A percentile compares a stretch with the other conserved stretches of the same genome.
These are phyloP conservation scores for Heliocidaris tuberculata DNA, from an alignment of 35 echinoderm and acorn worm genomes.

Conservation along the genomic window DNA sequence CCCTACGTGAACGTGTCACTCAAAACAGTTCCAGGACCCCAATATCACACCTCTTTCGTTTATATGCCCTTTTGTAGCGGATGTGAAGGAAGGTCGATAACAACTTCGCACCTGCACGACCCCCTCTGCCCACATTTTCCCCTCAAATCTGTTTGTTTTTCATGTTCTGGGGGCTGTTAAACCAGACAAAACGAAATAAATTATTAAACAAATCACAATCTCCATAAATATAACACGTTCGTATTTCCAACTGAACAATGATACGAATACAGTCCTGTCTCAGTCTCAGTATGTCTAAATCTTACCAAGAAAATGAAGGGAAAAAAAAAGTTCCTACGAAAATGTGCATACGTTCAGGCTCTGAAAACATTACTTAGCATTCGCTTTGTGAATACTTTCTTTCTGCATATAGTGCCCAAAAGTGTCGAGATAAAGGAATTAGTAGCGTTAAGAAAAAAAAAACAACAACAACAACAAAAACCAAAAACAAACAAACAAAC, in stretches of 20 bases:
- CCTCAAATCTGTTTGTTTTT: background rate
- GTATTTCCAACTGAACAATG: background rate
- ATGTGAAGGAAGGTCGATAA: slow-evolving; percentile 8
- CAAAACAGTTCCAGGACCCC: background rate
- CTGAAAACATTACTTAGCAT: no score
- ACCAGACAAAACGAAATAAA: background rate
- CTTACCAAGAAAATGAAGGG: no score
- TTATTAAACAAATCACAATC: background rate
- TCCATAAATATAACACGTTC: background rate
- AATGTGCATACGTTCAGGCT: no score
- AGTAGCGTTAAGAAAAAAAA: no score
- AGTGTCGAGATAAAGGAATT: no score
- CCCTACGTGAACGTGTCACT: background rate
- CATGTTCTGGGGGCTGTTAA: background rate
- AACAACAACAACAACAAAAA: no score
- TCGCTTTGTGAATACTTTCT: no score
- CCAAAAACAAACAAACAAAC: no score
- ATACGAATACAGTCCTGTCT: no score
- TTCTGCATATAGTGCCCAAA: no score
- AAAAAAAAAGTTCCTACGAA: no score
- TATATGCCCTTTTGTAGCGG: background rate
- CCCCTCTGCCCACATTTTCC: background rate
- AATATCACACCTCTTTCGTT: background rate
- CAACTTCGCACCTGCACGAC: background rate
- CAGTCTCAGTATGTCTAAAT: no score